phyloP scores from a whole-genome alignment of 2,888 invertebrate species.

The Brenthis ino region DNA sequence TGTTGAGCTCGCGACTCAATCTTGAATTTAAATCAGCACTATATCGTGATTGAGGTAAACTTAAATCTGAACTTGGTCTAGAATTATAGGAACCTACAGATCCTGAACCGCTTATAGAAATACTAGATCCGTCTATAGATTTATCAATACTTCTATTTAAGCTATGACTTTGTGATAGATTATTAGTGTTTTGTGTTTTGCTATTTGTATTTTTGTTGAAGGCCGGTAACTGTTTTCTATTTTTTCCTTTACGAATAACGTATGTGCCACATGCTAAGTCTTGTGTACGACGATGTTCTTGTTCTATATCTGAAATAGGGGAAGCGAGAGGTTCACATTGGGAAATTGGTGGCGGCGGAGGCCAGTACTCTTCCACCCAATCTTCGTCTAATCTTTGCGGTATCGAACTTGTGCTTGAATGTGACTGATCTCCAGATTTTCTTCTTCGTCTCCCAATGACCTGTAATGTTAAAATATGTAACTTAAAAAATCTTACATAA shows the following conservation, averaged over 20 bases:
- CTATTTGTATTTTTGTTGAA: conserved; percentile 79
- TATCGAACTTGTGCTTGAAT: conserved; percentile 88
- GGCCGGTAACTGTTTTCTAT: conserved; percentile 85
- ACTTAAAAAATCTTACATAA: too few species aligned
- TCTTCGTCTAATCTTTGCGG: conserved; percentile 85
- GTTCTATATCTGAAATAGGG: conserved; percentile 84
- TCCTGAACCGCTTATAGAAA: conserved; percentile 77
- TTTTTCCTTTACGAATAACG: conserved; percentile 89
- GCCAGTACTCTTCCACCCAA: conserved; percentile 86
- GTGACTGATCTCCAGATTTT: conserved; percentile 82
- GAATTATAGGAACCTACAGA: conserved; percentile 84
- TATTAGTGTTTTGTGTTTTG: conserved; percentile 60
- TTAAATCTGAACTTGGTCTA: conserved; percentile 84
- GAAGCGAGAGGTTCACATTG: conserved; percentile 85
- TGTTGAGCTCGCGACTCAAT: conserved; percentile 82
- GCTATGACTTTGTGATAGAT: conserved; percentile 72
- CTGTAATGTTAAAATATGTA: conserved; percentile 58
- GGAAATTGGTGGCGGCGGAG: conserved; percentile 86
- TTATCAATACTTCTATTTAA: conserved; percentile 76
- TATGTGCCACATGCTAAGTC: conserved; percentile 86
- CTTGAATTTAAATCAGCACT: conserved; percentile 81
- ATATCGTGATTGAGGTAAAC: conserved; percentile 82
- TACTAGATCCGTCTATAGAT: conserved; percentile 76
- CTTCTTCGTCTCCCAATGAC: conserved; percentile 81
- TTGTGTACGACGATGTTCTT: conserved; percentile 62